Conservation (phyloP, 2,797 vertebrate species). For the Peromyscus attwateri region DNA sequence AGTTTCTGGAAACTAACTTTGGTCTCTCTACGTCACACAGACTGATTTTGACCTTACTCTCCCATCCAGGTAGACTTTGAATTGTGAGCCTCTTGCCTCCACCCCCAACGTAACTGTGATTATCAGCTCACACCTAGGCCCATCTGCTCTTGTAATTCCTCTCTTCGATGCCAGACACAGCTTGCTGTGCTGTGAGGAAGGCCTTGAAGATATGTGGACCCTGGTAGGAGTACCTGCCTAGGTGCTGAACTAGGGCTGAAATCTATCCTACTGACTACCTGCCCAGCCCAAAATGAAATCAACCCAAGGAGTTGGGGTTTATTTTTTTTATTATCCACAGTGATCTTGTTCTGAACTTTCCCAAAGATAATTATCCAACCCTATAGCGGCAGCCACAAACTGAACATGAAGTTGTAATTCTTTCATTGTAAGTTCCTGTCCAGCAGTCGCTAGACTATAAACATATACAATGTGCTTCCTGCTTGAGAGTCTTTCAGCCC, state of each 20-base stretch:
- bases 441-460: neutral
- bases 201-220: neutral
- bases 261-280: neutral
- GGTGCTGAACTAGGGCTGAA: neutral
- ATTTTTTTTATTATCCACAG: neutral
- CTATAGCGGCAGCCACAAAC: neutral
- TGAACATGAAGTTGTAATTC: neutral
- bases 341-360: neutral
- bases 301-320: neutral
- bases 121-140: neutral
- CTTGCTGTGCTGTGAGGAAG: neutral
- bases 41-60: neutral
- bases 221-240: neutral
- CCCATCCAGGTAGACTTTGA: neutral
- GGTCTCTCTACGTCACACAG: neutral
- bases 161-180: no score
- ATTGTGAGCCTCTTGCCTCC: neutral
- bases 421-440: neutral
- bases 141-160: no score
- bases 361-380: neutral
- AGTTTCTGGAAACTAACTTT: neutral
- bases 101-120: neutral
- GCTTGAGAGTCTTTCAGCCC: neutral
- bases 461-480: neutral
- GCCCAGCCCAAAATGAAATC: neutral